Percentiles rank a stretch among this genome's conserved stretches.
Conservation (phyloP, 1,140 invertebrate species). For the Trachymyrmex septentrionalis region DNA sequence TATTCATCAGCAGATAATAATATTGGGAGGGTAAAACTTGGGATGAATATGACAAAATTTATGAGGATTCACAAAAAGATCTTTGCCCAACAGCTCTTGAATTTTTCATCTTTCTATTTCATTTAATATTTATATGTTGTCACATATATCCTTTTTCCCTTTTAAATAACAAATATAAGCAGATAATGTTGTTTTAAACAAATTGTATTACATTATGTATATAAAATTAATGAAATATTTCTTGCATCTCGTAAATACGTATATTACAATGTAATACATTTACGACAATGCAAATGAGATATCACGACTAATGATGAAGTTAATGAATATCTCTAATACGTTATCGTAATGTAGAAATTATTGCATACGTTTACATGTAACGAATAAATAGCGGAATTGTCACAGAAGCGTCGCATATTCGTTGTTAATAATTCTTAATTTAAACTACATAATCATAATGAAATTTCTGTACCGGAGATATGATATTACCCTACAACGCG, state of each 20-base stretch:
- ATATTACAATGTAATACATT: background rate
- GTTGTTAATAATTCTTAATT: constrained; percentile 1
- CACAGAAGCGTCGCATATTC: background rate
- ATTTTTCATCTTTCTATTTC: constrained; percentile 43
- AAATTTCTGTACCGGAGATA: constrained; percentile 36
- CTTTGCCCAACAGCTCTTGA: background rate
- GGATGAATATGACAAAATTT: background rate
- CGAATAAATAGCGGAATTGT: background rate
- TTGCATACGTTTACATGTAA: background rate
- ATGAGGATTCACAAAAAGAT: background rate
- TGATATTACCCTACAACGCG: background rate
- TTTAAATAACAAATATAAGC: background rate
- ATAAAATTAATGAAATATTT: constrained; percentile 2
- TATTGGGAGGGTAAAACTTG: background rate
- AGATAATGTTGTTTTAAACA: background rate
- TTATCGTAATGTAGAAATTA: background rate
- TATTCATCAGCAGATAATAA: background rate
- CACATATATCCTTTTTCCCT: background rate
- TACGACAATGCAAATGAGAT: constrained; percentile 12
- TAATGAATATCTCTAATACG: constrained; percentile 23
- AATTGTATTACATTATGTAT: background rate
- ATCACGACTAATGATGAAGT: constrained; percentile 2
- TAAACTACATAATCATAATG: constrained; percentile 7
- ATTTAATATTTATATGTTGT: constrained; percentile 32
- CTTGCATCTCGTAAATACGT: background rate